These are phyloP conservation scores for Coremacera marginata DNA, from an alignment of 2,888 invertebrate genomes.

Conservation along the genomic window DNA sequence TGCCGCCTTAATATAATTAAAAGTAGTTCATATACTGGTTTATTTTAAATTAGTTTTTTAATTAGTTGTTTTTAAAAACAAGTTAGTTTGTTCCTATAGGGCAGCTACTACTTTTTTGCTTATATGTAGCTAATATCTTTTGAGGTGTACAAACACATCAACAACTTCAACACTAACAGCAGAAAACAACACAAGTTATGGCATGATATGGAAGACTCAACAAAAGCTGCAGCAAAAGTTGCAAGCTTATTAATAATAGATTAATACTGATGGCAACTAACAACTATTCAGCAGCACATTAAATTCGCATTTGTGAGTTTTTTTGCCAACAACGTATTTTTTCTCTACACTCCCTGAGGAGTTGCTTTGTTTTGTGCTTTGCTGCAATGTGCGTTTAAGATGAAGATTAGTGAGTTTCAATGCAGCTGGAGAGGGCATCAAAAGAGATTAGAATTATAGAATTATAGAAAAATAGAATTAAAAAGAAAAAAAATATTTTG, in stretches of 20 bases:
- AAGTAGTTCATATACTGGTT: no score
- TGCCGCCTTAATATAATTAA: no score
- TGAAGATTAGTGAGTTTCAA: background rate
- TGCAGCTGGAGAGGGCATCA: background rate
- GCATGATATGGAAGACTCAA: background rate
- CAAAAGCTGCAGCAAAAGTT: background rate
- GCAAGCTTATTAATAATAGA: conserved; percentile 32
- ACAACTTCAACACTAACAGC: no score
- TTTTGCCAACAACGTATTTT: background rate
- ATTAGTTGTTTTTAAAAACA: no score
- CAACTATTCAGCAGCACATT: conserved; percentile 10
- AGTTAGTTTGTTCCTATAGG: no score
- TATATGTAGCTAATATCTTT: no score
- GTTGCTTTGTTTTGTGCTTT: background rate
- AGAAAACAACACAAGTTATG: background rate
- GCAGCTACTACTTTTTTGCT: no score
- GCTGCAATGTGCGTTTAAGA: background rate
- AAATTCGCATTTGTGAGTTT: conserved; percentile 14
- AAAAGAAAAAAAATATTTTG: no score
- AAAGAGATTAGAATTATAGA: background rate
- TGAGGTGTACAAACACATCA: no score
- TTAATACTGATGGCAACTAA: conserved; percentile 20
- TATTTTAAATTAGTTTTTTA: no score
- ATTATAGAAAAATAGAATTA: no score
- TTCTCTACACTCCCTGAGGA: background rate